These are phyloP conservation scores for Orycteropus afer DNA, from an alignment of 2,113 vertebrate species.

Conservation along the genomic window DNA sequence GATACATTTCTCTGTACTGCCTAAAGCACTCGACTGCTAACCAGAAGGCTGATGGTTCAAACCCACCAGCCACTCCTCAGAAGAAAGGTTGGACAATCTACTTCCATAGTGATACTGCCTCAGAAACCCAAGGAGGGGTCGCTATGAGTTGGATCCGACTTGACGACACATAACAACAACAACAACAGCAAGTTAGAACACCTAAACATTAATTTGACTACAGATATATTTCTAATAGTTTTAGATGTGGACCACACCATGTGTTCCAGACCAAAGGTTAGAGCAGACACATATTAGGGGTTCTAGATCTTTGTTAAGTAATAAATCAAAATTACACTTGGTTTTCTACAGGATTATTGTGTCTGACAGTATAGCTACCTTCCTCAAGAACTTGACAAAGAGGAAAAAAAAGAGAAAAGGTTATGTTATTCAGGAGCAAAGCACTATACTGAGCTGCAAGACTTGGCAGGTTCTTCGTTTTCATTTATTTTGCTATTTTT, in stretches of 20 bases:
- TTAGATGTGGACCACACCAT: background rate
- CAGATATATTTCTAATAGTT: background rate
- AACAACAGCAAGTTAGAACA: background rate
- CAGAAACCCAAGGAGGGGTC: too few relatives aligned
- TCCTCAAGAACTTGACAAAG: background rate
- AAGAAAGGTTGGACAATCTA: too few relatives aligned
- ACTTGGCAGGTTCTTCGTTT: background rate
- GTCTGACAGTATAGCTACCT: background rate
- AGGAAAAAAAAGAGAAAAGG: background rate
- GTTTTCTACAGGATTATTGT: background rate
- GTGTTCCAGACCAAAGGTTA: background rate
- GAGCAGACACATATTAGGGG: background rate
- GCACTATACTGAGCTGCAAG: rapidly evolving
- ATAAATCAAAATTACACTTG: background rate
- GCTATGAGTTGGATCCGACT: too few relatives aligned
- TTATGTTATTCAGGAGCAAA: background rate
- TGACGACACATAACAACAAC: too few relatives aligned
- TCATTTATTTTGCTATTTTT: background rate
- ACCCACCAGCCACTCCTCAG: too few relatives aligned
- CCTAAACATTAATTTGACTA: background rate
- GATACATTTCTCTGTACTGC: background rate
- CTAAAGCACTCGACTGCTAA: too few relatives aligned
- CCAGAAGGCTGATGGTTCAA: too few relatives aligned
- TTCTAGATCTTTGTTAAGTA: background rate
- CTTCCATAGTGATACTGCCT: too few relatives aligned